phyloP scores from a whole-genome alignment of 2,888 invertebrate genomes.

The Dolichomitus sp. region DNA sequence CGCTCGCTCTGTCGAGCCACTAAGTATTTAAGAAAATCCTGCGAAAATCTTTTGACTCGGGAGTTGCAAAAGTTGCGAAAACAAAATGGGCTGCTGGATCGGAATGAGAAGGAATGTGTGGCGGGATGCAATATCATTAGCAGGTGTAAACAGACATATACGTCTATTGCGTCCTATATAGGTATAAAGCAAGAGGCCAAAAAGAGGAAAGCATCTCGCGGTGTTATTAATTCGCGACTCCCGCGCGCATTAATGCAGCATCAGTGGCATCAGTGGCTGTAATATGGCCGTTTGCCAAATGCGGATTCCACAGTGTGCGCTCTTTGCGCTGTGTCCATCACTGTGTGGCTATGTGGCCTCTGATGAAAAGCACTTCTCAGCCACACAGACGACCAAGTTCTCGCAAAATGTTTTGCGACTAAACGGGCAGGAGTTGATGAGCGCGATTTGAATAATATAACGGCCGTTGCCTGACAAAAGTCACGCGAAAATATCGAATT shows the following conservation, averaged over 20 bases:
- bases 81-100: constrained; percentile 5
- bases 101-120: constrained; percentile 21
- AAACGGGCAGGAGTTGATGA: constrained; percentile 33
- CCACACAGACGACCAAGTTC: constrained; percentile 10
- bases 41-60: background rate
- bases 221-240: constrained; percentile 52
- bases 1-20: constrained; percentile 31
- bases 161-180: constrained; percentile 3
- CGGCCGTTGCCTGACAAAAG: constrained; percentile 35
- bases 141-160: constrained; percentile 52
- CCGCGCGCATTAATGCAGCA: constrained; percentile 60
- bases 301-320: constrained; percentile 60
- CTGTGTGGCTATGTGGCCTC: constrained; percentile 33
- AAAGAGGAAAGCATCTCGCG: constrained; percentile 40
- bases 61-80: background rate
- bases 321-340: constrained; percentile 15
- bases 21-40: constrained; percentile 33
- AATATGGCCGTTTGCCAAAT: constrained; percentile 66
- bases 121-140: constrained; percentile 44
- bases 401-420: constrained; percentile 38
- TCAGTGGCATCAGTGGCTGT: constrained; percentile 49
- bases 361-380: constrained; percentile 55
- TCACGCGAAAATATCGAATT: constrained; percentile 9
- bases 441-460: constrained; percentile 42
- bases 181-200: constrained; percentile 18